Evolutionary conservation across 2,113 vertebrate genomes (phyloP).

Genomic region (Myiagra hebetior): DNA sequence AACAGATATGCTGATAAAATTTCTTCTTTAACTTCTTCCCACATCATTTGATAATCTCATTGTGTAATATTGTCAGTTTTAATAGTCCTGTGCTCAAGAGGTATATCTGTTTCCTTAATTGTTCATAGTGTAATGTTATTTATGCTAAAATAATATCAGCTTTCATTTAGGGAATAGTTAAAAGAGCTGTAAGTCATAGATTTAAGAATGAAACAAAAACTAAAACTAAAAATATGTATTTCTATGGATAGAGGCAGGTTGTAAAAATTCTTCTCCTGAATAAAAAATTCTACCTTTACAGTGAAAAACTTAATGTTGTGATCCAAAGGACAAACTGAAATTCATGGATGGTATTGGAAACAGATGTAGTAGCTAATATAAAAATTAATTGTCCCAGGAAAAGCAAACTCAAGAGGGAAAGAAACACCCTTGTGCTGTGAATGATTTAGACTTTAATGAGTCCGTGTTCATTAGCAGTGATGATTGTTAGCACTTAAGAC

Average conservation of each 20-base stretch:
- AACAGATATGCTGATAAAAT: not conserved
- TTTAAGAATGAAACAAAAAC: not conserved
- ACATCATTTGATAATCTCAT: not conserved
- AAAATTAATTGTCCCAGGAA: not conserved
- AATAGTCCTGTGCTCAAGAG: not conserved
- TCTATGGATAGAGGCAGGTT: rapidly evolving
- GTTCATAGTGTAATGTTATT: not conserved
- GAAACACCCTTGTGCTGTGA: not conserved
- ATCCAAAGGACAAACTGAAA: not conserved
- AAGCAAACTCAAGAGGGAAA: not conserved
- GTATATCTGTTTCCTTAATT: not conserved
- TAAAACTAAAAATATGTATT: not conserved
- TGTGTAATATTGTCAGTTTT: not conserved
- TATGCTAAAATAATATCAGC: not conserved
- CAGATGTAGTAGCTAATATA: not conserved
- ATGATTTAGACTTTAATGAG: conserved; percentile 26
- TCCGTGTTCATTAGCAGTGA: not conserved
- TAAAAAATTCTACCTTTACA: not conserved
- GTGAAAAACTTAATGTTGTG: not conserved
- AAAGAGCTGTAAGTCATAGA: not conserved
- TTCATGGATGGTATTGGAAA: not conserved
- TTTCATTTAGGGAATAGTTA: not conserved
- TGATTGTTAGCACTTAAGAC: conserved; percentile 31
- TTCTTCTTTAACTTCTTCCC: not conserved
- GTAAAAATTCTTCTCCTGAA: not conserved